Conservation (phyloP, 53 echinoderm and acorn worm species). For the Patiria pectinifera region DNA sequence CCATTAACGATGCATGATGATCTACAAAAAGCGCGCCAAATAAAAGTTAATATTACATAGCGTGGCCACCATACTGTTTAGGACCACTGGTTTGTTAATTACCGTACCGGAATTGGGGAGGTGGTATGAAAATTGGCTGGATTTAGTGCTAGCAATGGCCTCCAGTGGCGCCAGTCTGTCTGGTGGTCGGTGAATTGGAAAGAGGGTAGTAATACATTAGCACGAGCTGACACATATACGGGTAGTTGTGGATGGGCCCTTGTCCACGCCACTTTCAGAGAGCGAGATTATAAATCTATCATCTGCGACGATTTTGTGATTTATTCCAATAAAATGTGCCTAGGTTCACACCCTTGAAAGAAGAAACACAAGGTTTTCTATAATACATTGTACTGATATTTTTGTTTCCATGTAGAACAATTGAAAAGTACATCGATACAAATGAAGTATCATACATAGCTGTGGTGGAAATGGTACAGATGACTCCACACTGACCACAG, state of each 20-base stretch:
- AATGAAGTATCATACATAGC: too few species aligned
- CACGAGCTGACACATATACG: slow-evolving; percentile 36
- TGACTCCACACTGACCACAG: neutral
- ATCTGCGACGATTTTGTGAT: slow-evolving; percentile 16
- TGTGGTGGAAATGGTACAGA: too few species aligned
- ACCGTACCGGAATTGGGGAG: neutral
- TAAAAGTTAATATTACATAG: slow-evolving; percentile 61
- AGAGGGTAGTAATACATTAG: slow-evolving; percentile 13
- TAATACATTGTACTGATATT: neutral
- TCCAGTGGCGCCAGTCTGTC: slow-evolving; percentile 46
- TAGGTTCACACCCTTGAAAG: neutral
- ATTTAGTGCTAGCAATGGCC: slow-evolving; percentile 55
- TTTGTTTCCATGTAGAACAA: too few species aligned
- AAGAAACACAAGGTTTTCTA: neutral
- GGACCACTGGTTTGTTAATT: neutral
- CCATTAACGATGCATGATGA: slow-evolving; percentile 12
- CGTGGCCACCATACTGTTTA: slow-evolving; percentile 32
- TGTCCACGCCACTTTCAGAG: slow-evolving; percentile 14
- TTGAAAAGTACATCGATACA: too few species aligned
- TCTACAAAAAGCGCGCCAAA: neutral
- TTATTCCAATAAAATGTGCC: neutral
- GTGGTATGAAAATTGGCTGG: slow-evolving; percentile 12
- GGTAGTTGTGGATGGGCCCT: slow-evolving; percentile 23
- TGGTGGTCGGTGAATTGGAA: slow-evolving; percentile 23
- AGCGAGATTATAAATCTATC: neutral